Conservation (phyloP, 1,140 invertebrate species). For the Temnothorax nylanderi region DNA sequence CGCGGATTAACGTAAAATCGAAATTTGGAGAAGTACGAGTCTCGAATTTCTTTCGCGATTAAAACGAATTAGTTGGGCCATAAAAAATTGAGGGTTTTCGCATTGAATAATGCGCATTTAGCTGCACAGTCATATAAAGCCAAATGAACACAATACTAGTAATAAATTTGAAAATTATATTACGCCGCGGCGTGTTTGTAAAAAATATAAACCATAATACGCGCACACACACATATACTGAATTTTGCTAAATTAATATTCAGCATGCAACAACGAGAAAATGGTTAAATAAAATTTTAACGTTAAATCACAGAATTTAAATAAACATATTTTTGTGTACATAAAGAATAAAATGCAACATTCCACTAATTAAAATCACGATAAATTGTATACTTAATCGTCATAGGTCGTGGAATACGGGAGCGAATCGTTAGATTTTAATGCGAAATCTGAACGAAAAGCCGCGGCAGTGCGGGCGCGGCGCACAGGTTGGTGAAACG, state of each 20-base stretch:
- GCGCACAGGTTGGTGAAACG: background rate
- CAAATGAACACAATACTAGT: background rate
- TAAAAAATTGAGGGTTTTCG: background rate
- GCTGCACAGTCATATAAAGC: background rate
- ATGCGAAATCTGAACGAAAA: slow-evolving; percentile 13
- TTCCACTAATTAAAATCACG: slow-evolving; percentile 2
- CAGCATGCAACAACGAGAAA: background rate
- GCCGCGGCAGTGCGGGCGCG: background rate
- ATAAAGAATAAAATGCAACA: background rate
- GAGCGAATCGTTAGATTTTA: background rate
- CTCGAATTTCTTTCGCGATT: slow-evolving; percentile 22
- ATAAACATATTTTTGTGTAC: background rate
- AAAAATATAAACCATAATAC: background rate
- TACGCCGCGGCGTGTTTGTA: slow-evolving; percentile 7
- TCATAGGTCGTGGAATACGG: background rate
- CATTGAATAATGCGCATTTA: background rate
- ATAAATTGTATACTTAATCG: slow-evolving; percentile 34
- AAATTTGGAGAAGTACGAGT: background rate
- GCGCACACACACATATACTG: too few species aligned
- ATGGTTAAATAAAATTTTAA: slow-evolving; percentile 35
- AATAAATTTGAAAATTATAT: slow-evolving; percentile 33
- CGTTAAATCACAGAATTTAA: slow-evolving; percentile 2
- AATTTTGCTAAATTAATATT: slow-evolving; percentile 21
- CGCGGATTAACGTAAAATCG: slow-evolving; percentile 34
- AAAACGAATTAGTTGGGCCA: slow-evolving; percentile 17